Evolutionary conservation across 2,113 vertebrate species (phyloP), one percentile per base, ranked within the genome.

Genomic region (Oncorhynchus gorbuscha): DNA sequence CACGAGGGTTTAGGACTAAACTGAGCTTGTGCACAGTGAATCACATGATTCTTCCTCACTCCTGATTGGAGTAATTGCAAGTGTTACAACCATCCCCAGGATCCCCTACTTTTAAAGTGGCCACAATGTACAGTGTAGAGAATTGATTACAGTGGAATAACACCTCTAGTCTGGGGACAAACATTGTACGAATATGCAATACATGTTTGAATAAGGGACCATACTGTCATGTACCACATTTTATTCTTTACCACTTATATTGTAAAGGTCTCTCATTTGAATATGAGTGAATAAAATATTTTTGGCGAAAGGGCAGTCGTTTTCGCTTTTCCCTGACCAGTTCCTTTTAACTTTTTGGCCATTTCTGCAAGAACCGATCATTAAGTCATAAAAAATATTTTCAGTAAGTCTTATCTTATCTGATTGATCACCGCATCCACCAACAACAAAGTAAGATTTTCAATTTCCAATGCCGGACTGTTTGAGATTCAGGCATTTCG

Each of bases 201-300:
- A 55, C 4, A 16, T 55, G 4, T 18, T 55, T 18, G 14, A 55
- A 55, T 18, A 18, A 45, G 39, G 39, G 39, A 12, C 8, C 11
- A 45, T 12, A 45, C 9, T 9, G 8, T 9, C 7, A 8, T 9
- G 9, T 39, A 39, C 39, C 39, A 45, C 39, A 45, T 45, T 45
- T 45, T 3, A 9, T 45, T 45, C 28, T 30, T 14, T 16, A 32
- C 65, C 65, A 24, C 28, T 30, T 6, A 26, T 67, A 67, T 67
- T 78, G 78, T 68, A 92, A 92, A 92, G 91, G 90, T 92, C 83
- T 77, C 87, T 89, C 89, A 92, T 93, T 94, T 91, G 80, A 90
- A 93, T 93, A 90, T 58, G 86, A 91, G 90, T 91, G 91, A 89
- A 89, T 91, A 86, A 86, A 86, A 71, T 61, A 71, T 76, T 85